phyloP scores from a whole-genome alignment of 2,113 vertebrate species.

The Carassius auratus region DNA sequence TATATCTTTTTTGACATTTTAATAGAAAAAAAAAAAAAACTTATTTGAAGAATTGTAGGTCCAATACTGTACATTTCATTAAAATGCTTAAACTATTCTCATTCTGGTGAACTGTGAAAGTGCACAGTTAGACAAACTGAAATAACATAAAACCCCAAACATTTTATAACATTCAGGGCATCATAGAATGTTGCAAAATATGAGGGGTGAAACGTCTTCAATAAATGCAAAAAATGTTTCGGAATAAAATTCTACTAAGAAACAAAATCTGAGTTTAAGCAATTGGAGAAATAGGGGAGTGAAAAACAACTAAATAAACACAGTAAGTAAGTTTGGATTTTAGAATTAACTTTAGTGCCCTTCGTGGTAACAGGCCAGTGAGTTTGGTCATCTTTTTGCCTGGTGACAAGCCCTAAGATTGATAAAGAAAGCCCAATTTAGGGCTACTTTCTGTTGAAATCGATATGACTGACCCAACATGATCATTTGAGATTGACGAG shows the following conservation, averaged over 20 bases:
- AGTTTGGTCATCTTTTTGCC: conserved; percentile 81
- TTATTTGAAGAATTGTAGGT: no score
- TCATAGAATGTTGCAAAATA: not conserved
- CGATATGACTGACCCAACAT: conserved; percentile 83
- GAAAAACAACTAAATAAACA: conserved; percentile 24
- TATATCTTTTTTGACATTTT: no score
- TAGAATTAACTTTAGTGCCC: conserved; percentile 58
- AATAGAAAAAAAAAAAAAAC: no score
- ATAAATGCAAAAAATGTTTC: not conserved
- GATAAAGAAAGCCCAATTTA: conserved; percentile 84
- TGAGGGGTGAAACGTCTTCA: not conserved
- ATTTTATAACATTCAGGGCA: no score
- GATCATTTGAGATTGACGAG: conserved; percentile 83
- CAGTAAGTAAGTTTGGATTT: conserved; percentile 59
- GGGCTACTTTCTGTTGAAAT: conserved; percentile 80
- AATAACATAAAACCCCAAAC: not conserved
- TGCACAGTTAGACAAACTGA: not conserved
- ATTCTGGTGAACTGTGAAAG: conserved; percentile 48
- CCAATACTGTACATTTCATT: no score
- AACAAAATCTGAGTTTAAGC: not conserved
- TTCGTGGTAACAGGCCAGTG: conserved; percentile 65
- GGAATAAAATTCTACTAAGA: not conserved
- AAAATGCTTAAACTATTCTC: conserved; percentile 43
- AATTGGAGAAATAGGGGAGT: not conserved
- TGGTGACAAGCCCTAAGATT: conserved; percentile 78